Percentiles rank a stretch among this genome's conserved stretches.
Evolutionary conservation across 2,888 invertebrate genomes (phyloP).

Genomic region (Agrotis clavis): DNA sequence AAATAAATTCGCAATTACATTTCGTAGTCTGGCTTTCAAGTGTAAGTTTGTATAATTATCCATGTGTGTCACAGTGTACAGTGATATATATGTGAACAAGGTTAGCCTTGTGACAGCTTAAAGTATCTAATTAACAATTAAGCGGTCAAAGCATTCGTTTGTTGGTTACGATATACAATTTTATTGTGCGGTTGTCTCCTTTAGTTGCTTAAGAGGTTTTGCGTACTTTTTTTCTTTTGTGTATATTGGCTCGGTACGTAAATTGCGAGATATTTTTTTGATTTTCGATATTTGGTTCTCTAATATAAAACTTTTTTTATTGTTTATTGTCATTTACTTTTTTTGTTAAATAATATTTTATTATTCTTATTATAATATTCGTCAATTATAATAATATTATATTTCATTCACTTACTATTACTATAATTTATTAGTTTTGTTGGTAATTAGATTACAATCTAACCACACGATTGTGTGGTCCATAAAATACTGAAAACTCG

Average conservation of each 20-base stretch:
- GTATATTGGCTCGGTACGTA: not conserved
- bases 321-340: too few species aligned
- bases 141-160: constrained; percentile 41
- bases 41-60: constrained; percentile 10
- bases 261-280: not conserved
- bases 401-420: too few species aligned
- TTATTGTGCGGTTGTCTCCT: constrained; percentile 10
- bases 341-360: too few species aligned
- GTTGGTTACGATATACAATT: constrained; percentile 28
- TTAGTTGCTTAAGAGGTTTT: constrained; percentile 10
- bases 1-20: constrained; percentile 5
- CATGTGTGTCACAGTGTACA: constrained; percentile 4
- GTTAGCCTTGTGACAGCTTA: constrained; percentile 46
- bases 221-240: constrained; percentile 2
- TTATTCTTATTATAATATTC: too few species aligned
- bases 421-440: too few species aligned
- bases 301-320: too few species aligned
- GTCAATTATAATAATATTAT: too few species aligned
- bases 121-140: constrained; percentile 50
- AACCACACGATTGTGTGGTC: too few species aligned
- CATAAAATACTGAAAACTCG: too few species aligned
- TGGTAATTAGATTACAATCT: too few species aligned
- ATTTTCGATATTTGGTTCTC: not conserved
- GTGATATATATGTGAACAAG: constrained; percentile 41
- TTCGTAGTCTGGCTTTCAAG: constrained; percentile 6